Evolutionary conservation across 2,888 invertebrate species (phyloP), one percentile per base, ranked within the genome.

Genomic region (Tribolium freemani): DNA sequence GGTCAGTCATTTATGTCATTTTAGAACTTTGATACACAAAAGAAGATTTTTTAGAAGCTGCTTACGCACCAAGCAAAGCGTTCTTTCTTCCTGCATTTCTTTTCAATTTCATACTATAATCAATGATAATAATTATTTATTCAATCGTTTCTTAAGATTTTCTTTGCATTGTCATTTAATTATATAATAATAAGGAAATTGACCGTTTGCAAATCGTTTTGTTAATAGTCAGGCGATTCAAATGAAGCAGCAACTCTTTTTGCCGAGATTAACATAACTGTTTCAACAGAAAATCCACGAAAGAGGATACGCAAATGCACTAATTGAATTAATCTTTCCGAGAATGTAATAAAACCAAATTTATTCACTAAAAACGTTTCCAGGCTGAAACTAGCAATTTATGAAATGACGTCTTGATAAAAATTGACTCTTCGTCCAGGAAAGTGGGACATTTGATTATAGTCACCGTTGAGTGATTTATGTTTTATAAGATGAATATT

Each of bases 151-250:
- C 57, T 63, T 44, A 44, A 51, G 45, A 31, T 58, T 68, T 50
- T 60, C 57, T 69, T 60, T 69, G 53, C 61, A 53, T 51, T 61
- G 69, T 69, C 69, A 69, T 69, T 56, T 54, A 54, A 61, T 70
- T 70, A 70, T 63, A 63, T 63, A 70, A 70, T 21, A 63, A 54
- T 45, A 66, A 66, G 66, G 71, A 71, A 71, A 71, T 58, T 53
- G 56, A 50, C 8, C 38, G 46, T 21, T 71, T 70, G 63, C 70
- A 63, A 70, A 56, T 70, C 70, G 63, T 50, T 70, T 64, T 30
- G 70, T 57, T 61, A 61, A 63, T 46, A 48, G 56, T 54, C 26
- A 46, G 38, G 46, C 9, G 21, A 70, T 70, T 64, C 56, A 53
- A 71, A 48, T 66, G 57, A 71, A 64, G 58, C 71, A 58, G 69